These are phyloP conservation scores for Phyllostomus discolor DNA, from an alignment of 2,113 vertebrate genomes.

Conservation along the genomic window DNA sequence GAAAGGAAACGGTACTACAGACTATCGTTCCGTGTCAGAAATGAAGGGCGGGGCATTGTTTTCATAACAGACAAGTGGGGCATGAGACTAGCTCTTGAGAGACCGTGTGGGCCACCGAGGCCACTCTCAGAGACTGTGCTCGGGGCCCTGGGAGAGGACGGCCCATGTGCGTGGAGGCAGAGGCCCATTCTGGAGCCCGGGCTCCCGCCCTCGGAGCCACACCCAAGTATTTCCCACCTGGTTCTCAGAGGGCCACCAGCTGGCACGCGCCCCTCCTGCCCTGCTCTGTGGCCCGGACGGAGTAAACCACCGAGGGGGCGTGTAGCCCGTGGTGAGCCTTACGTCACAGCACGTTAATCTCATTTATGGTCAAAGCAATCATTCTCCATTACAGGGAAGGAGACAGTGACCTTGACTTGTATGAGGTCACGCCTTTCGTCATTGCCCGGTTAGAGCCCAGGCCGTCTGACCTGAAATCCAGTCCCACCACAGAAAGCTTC, in stretches of 20 bases:
- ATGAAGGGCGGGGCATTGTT: background rate
- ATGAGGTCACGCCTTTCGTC: background rate
- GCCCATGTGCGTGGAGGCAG: fast-evolving
- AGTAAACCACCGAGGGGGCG: fast-evolving
- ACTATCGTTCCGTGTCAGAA: background rate
- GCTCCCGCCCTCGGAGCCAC: background rate
- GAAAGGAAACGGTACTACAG: background rate
- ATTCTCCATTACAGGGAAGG: background rate
- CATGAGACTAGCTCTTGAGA: background rate
- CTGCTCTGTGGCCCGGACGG: background rate
- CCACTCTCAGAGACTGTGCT: fast-evolving
- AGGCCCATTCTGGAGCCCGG: fast-evolving
- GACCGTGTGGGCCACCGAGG: fast-evolving
- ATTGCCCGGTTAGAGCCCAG: background rate
- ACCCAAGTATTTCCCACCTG: fast-evolving
- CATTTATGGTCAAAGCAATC: background rate
- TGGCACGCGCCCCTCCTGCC: fast-evolving
- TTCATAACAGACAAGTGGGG: background rate
- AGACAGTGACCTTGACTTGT: background rate
- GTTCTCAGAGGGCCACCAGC: fast-evolving
- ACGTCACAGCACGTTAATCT: background rate
- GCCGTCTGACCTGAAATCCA: background rate
- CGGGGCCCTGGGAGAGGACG: fast-evolving
- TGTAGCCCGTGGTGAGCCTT: fast-evolving
- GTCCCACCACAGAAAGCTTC: background rate